Base-by-base conservation (phyloP, 1,140 invertebrate genomes). In the Bombus picipes region DNA sequence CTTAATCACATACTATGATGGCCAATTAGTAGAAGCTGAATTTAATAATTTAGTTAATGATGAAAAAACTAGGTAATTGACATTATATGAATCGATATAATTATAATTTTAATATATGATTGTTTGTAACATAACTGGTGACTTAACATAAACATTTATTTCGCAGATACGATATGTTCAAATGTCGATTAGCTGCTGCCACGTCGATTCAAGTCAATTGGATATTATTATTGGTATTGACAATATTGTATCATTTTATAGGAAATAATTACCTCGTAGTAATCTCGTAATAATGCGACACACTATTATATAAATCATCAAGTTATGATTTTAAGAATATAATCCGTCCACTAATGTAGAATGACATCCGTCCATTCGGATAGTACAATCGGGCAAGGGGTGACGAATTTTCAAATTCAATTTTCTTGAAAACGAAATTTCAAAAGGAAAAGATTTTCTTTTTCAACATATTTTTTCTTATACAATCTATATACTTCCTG, bases 1-100 rank as follows among this genome's bases (percentile, higher is more conserved):
- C 95, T 95, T 96, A 9, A 99, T 98, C 91, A 99, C 98, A 8
- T 99, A 99, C 94, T 99, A 98, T 93, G 99, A 99, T 95, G 99
- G 99, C 0, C 99, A 99, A 95, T 96, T 99, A 34, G 97, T 99
- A 59, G 99, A 99, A 95, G 98, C 98, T 2, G 99, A 99, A 95
- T 99, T 99, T 95, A 96, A 96, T 89, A 99, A 98, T 94, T 96
- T 99, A 75, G 96, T 98, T 3, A 95, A 96, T 32, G 96, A 98
- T 89, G 97, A 97, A 90, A 95, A 97, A 92, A 98, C 98, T 1
- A 96, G 97, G 96, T 96, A 94, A 93, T 89, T 70, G 57, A 39
- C 12, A 28, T 32, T 37, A 37, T 62, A 62, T n/a, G 32, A 85
- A 4, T 34, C 25, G 41, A 28, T 43, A 68, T 41, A 34, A 75